phyloP scores from a whole-genome alignment of 2,888 invertebrate species.

The Volucella zonaria region DNA sequence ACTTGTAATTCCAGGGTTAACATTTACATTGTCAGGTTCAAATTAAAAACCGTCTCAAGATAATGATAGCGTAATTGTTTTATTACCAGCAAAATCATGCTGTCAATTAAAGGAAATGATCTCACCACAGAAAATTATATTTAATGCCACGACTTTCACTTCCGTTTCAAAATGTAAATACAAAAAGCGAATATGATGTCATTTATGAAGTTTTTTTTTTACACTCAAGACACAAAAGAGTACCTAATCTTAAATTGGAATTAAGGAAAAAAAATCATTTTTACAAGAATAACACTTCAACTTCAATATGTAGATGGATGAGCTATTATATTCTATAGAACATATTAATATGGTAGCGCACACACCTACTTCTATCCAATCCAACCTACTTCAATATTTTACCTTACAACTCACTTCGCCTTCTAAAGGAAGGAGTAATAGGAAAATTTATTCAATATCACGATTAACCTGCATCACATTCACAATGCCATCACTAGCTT shows the following conservation, averaged over 20 bases:
- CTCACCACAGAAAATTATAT: conserved; percentile 68
- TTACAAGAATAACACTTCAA: conserved; percentile 19
- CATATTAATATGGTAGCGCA: conserved; percentile 41
- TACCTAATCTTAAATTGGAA: conserved; percentile 18
- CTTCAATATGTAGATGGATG: conserved; percentile 36
- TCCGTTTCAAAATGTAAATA: conserved; percentile 59
- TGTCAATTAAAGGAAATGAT: conserved; percentile 72
- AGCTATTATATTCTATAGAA: conserved; percentile 51
- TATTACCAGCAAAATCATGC: conserved; percentile 56
- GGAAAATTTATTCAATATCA: conserved; percentile 66
- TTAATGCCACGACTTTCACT: conserved; percentile 73
- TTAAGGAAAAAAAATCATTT: conserved; percentile 6
- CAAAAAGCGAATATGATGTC: conserved; percentile 54
- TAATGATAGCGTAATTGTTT: conserved; percentile 34
- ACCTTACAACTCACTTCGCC: not conserved
- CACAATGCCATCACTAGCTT: conserved; percentile 51
- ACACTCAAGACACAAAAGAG: conserved; percentile 22
- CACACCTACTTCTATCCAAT: conserved; percentile 19
- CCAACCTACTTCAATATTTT: conserved; percentile 45
- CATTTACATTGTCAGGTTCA: conserved; percentile 4
- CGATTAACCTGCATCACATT: conserved; percentile 69
- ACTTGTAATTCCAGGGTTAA: not conserved
- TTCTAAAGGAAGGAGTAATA: conserved; percentile 23
- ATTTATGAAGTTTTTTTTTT: conserved; percentile 34
- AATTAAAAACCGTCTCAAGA: conserved; percentile 21